Base-by-base conservation (phyloP, 2,113 vertebrate genomes). In the Urocitellus parryii region DNA sequence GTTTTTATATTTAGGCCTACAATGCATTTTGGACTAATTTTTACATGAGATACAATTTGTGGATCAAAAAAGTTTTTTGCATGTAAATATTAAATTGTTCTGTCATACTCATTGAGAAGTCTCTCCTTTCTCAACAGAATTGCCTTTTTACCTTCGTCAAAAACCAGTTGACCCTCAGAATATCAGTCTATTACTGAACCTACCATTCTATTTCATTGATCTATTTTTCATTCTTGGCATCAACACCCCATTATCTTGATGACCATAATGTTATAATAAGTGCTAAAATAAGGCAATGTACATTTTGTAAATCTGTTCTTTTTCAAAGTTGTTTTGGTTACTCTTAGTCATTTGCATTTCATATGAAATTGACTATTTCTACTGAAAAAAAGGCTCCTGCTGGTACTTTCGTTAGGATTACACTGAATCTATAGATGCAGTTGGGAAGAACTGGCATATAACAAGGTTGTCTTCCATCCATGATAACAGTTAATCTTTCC, bases 11-110 rank as follows among this genome's bases (percentile, higher is more conserved):
- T 79, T 93, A 88, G 48, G 20, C 37, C 72, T 88, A 29, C 94
- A 65, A 48, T 90, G 8, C 14, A 86, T 80, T 95, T 96, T 78
- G 18, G 88, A 37, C 68, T 90, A 37, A 82, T 53, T 92, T 96
- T 61, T 95, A 12, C 58, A 32, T n/a, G 42, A 13, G 17, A 29
- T 42, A 0, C 37, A 37, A 92, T 4, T 73, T 73, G 67, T 53
- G 3, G 11, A n/a, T 79, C 32, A 37, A 89, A 85, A 56, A 67
- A 42, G 2, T 81, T 80, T 77, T 79, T 74, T 45, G 10, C 32
- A 80, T 72, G 34, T 81, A 12, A 4, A 34, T 84, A 20, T 83
- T 29, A 17, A 37, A 2, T 53, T 95, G 14, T 85, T 72, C 27
- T 37, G 77, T 10, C 25, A 70, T 92, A 58, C 74, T 67, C 14